phyloP scores from a whole-genome alignment of 2,113 vertebrate genomes.

The Leuciscus idus region DNA sequence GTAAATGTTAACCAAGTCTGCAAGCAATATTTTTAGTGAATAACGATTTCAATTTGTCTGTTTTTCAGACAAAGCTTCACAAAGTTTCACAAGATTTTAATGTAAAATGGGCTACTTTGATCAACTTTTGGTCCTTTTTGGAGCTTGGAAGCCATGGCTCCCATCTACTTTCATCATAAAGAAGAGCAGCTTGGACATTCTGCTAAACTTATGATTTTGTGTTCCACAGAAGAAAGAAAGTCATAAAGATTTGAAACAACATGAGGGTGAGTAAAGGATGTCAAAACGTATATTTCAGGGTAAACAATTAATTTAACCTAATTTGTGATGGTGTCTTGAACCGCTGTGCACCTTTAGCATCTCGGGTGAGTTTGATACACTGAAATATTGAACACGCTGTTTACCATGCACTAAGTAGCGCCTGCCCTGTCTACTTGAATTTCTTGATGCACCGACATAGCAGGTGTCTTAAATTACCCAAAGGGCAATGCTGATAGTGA shows the following conservation, averaged over 20 bases:
- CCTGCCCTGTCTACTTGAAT: conserved; percentile 15
- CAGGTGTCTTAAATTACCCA: conserved; percentile 42
- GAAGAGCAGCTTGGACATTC: background rate
- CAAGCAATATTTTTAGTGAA: too few species aligned
- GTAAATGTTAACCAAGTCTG: too few species aligned
- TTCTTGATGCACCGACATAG: conserved; percentile 2
- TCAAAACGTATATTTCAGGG: background rate
- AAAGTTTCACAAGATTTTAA: background rate
- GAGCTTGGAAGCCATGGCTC: background rate
- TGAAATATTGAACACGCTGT: conserved; percentile 13
- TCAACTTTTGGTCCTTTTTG: background rate
- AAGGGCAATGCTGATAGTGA: background rate
- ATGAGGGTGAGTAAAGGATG: background rate
- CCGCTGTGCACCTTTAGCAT: background rate
- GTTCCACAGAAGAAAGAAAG: background rate
- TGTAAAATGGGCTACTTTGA: background rate
- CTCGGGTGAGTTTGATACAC: background rate
- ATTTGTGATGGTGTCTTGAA: background rate
- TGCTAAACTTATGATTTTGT: background rate
- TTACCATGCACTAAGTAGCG: background rate
- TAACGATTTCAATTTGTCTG: too few species aligned
- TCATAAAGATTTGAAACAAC: background rate
- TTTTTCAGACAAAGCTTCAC: background rate
- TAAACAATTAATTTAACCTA: background rate
- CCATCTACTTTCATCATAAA: background rate